phyloP scores from a whole-genome alignment of 1,140 invertebrate species.

The Brachionus rubens region DNA sequence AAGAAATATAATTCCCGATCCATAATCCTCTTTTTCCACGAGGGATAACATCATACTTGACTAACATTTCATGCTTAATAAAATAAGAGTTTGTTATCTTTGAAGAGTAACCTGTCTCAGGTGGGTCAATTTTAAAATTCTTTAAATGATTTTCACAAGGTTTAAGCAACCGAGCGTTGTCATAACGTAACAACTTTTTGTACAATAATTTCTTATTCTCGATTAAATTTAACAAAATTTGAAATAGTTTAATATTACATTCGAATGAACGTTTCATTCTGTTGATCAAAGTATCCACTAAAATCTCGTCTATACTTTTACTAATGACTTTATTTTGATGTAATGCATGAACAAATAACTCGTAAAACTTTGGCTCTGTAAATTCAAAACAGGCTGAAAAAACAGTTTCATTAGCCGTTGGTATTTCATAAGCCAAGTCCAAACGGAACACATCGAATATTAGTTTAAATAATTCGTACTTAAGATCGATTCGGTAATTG shows the following conservation, averaged over 20 bases:
- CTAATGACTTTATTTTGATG: neutral
- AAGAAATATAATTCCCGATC: constrained; percentile 20
- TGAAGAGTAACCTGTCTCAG: neutral
- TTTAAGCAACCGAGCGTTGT: neutral
- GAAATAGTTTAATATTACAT: neutral
- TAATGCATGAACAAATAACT: neutral
- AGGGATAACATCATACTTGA: constrained; percentile 8
- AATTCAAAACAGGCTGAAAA: constrained; percentile 28
- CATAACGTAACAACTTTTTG: constrained; percentile 4
- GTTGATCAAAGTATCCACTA: neutral
- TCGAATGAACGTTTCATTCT: constrained; percentile 31
- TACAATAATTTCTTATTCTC: constrained; percentile 21
- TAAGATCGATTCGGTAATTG: neutral
- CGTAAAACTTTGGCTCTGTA: neutral
- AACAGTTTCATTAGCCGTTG: neutral
- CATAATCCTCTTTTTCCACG: neutral
- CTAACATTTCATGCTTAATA: constrained; percentile 7
- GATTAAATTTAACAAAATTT: constrained; percentile 12
- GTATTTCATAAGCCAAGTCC: neutral
- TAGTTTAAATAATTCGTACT: neutral
- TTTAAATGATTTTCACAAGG: constrained; percentile 9
- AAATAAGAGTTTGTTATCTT: constrained; percentile 15
- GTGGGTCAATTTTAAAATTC: neutral
- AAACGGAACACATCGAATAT: neutral
- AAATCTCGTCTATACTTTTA: neutral